phyloP scores from a whole-genome alignment of 2,888 invertebrate genomes.

The Opisthograptis luteolata region DNA sequence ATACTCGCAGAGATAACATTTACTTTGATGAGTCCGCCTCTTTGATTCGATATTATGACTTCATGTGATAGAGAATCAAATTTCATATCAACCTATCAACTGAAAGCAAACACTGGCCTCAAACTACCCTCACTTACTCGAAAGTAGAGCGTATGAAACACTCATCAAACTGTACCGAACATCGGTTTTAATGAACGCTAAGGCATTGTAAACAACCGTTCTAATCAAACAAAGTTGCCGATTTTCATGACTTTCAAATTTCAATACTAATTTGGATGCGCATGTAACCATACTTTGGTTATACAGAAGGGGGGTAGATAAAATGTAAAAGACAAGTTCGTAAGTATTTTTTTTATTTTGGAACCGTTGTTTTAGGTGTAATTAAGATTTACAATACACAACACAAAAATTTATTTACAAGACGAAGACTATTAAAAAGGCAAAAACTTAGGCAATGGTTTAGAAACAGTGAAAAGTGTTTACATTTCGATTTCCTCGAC shows the following conservation, averaged over 20 bases:
- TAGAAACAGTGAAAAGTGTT: neutral
- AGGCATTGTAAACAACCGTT: conserved; percentile 15
- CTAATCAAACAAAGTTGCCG: conserved; percentile 23
- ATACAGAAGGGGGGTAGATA: too few relatives aligned
- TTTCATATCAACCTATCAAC: neutral
- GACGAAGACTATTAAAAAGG: too few relatives aligned
- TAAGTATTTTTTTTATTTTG: too few relatives aligned
- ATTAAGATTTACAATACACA: too few relatives aligned
- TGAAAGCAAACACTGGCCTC: conserved; percentile 4
- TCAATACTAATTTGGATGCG: conserved; percentile 8
- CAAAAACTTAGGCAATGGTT: too few relatives aligned
- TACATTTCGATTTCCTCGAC: neutral
- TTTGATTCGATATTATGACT: neutral
- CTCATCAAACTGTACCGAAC: neutral
- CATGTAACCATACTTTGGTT: neutral
- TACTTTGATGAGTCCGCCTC: neutral
- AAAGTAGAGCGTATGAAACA: conserved; percentile 3
- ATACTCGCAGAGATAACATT: neutral
- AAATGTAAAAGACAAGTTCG: too few relatives aligned
- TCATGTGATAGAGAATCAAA: neutral
- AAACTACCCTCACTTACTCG: conserved; percentile 2
- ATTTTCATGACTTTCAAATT: conserved; percentile 5
- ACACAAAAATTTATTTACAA: too few relatives aligned
- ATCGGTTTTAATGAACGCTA: conserved; percentile 1
- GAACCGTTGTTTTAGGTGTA: too few relatives aligned